Conservation (phyloP, 2,797 vertebrate species). For the Melanotaenia maccullochi region DNA sequence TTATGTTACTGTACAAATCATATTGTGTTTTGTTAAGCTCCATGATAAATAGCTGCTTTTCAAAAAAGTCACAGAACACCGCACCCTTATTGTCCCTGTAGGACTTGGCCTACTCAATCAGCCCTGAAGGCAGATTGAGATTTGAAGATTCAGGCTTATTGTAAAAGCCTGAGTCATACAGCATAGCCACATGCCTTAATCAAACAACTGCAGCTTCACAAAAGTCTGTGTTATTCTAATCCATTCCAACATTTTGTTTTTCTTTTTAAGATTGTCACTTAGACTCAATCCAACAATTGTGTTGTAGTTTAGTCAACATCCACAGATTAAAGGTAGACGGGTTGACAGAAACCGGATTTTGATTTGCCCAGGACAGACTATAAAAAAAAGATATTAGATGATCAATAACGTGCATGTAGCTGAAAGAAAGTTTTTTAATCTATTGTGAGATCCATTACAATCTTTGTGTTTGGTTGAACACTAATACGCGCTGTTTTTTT, state of each 20-base stretch:
- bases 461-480: background rate
- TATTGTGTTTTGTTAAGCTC: background rate
- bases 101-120: background rate
- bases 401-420: background rate
- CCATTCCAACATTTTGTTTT: background rate
- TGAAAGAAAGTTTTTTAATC: background rate
- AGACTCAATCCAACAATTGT: background rate
- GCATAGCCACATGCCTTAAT: background rate
- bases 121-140: slow-evolving; percentile 5
- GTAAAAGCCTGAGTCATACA: slow-evolving; percentile 56
- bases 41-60: background rate
- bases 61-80: background rate
- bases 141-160: slow-evolving; percentile 49
- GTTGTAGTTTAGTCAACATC: slow-evolving; percentile 9
- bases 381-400: background rate
- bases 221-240: background rate
- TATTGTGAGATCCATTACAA: background rate
- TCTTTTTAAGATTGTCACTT: background rate
- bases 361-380: background rate
- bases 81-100: background rate
- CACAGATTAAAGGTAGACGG: background rate
- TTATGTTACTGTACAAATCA: background rate
- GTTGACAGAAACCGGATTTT: background rate
- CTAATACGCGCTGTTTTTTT: slow-evolving; percentile 12
- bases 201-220: background rate